These are phyloP conservation scores for Tauraco erythrolophus DNA, from an alignment of 2,113 vertebrate genomes.

Conservation along the genomic window DNA sequence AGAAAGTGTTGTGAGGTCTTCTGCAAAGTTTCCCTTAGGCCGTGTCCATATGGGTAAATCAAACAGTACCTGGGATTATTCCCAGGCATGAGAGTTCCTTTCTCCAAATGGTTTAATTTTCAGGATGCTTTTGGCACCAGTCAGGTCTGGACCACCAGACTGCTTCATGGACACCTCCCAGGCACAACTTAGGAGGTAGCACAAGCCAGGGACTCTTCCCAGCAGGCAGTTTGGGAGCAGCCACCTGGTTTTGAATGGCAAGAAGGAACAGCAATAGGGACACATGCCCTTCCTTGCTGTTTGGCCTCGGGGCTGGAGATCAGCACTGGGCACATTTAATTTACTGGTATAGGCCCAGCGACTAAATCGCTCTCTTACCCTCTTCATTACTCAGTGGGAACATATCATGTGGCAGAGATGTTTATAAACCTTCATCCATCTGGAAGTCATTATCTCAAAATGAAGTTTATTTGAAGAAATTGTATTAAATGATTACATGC, in stretches of 20 bases:
- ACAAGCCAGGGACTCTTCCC: neutral
- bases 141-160: neutral
- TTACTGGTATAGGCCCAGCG: neutral
- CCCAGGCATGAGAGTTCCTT: neutral
- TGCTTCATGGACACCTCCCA: neutral
- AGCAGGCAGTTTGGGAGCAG: neutral
- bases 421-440: slow-evolving; percentile 52
- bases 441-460: slow-evolving; percentile 58
- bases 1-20: neutral
- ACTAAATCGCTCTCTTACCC: neutral
- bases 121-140: neutral
- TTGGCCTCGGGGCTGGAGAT: neutral
- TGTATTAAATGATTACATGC: slow-evolving; percentile 52
- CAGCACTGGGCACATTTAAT: neutral
- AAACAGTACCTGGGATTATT: neutral
- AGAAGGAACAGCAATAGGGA: neutral
- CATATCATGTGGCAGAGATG: neutral
- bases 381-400: slow-evolving; percentile 14
- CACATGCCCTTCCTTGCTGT: neutral
- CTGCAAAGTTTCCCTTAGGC: neutral
- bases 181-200: neutral
- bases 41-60: neutral
- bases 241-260: neutral
- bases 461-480: slow-evolving; percentile 66
- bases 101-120: neutral